Evolutionary conservation across 1,140 invertebrate species (phyloP).

Genomic region (Drosophila micromelanica): DNA sequence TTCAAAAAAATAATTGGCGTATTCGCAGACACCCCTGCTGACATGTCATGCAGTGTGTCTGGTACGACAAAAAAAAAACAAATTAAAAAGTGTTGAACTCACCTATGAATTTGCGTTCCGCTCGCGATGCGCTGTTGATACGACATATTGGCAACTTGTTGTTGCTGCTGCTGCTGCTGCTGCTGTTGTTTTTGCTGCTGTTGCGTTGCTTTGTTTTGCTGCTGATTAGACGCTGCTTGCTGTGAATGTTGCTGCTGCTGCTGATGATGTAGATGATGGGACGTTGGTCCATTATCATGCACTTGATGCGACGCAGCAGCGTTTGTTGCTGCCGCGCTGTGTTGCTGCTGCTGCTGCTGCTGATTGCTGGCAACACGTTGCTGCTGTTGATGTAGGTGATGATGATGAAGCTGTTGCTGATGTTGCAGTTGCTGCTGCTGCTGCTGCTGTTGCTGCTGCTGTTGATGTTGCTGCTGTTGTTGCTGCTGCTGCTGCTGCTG

Average conservation of each 20-base stretch:
- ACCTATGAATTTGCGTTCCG: constrained; percentile 83
- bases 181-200: constrained; percentile 57
- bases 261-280: constrained; percentile 73
- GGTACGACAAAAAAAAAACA: not conserved
- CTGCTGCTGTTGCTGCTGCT: constrained; percentile 53
- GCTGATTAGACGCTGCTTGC: constrained; percentile 69
- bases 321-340: constrained; percentile 54
- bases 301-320: constrained; percentile 66
- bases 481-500: constrained; percentile 71
- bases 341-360: constrained; percentile 73
- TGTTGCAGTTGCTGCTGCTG: constrained; percentile 48
- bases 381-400: constrained; percentile 49
- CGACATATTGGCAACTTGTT: constrained; percentile 77
- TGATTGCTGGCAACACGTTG: constrained; percentile 67
- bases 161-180: constrained; percentile 55
- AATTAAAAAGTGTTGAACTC: constrained; percentile 30
- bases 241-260: constrained; percentile 49
- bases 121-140: constrained; percentile 81
- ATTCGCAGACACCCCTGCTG: no score
- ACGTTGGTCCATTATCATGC: constrained; percentile 82
- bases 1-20: no score
- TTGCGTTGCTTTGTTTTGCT: constrained; percentile 51
- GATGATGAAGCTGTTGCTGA: constrained; percentile 36
- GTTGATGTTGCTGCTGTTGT: constrained; percentile 39
- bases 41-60: not conserved